Percentiles rank a stretch among this genome's conserved stretches.
These are phyloP conservation scores for Adelognathus sp. DNA, from an alignment of 2,888 invertebrate species.

Conservation along the genomic window DNA sequence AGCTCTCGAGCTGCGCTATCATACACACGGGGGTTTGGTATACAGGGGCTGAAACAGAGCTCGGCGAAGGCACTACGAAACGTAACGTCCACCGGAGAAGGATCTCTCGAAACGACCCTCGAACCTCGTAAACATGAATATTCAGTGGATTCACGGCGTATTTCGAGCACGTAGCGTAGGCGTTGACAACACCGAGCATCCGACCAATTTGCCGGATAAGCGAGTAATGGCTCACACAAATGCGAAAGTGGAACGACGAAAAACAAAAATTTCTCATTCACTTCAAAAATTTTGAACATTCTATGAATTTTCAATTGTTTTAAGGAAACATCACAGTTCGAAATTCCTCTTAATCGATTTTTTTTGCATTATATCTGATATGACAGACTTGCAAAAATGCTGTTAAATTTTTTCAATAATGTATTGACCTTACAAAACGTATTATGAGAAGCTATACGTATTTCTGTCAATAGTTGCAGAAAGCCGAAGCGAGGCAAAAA, in stretches of 20 bases:
- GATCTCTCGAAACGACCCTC: neutral
- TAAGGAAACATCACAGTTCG: no score
- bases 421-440: no score
- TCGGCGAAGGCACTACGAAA: neutral
- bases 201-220: slow-evolving; percentile 8
- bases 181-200: neutral
- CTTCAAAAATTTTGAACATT: neutral
- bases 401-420: no score
- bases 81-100: neutral
- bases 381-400: no score
- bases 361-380: neutral
- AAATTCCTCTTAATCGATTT: neutral
- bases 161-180: slow-evolving; percentile 14
- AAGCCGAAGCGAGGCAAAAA: neutral
- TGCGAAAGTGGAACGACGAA: neutral
- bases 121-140: slow-evolving; percentile 27
- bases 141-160: slow-evolving; percentile 29
- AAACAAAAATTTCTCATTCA: neutral
- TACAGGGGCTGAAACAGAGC: neutral
- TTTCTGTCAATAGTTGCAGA: neutral
- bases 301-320: neutral
- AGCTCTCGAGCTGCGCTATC: neutral
- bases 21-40: neutral
- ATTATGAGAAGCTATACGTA: no score
- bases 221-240: neutral